These are phyloP conservation scores for Ceramica pisi DNA, from an alignment of 2,888 invertebrate species.

Conservation along the genomic window DNA sequence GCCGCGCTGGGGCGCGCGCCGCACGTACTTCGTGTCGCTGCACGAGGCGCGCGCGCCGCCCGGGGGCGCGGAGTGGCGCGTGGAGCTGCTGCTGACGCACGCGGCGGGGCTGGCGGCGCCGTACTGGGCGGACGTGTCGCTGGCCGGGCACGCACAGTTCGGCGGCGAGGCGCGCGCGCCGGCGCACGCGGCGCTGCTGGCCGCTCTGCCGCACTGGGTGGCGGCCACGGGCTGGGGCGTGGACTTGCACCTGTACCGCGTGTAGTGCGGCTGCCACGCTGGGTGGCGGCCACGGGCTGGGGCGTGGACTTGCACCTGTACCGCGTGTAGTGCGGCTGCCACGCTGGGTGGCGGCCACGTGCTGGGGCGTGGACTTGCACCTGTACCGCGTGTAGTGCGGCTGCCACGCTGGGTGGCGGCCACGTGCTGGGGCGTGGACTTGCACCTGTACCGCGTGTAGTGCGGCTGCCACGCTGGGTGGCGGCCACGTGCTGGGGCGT, in stretches of 20 bases:
- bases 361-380: conserved; percentile 1
- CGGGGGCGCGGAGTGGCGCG: conserved; percentile 3
- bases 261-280: background rate
- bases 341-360: too few relatives aligned
- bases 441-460: conserved; percentile 88
- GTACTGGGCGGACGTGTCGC: conserved; percentile 80
- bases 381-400: conserved; percentile 2
- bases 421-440: conserved; percentile 91
- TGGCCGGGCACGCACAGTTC: conserved; percentile 90
- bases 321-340: conserved; percentile 90
- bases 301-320: conserved; percentile 92
- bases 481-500: conserved; percentile 88
- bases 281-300: conserved; percentile 81
- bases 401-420: too few relatives aligned
- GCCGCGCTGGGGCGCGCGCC: conserved; percentile 80
- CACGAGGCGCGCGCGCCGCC: conserved; percentile 52
- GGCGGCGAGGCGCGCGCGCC: conserved; percentile 86
- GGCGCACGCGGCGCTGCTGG: background rate
- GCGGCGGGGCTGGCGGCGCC: conserved; percentile 36
- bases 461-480: background rate
- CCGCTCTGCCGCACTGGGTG: conserved; percentile 91
- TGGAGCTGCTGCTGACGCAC: conserved; percentile 41
- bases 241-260: conserved; percentile 91
- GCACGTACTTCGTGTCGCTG: conserved; percentile 80
- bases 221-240: conserved; percentile 93